A percentile compares a stretch with the other conserved stretches of the same genome.
Evolutionary conservation across 2,113 vertebrate genomes (phyloP).

Genomic region (Rhombomys opimus): DNA sequence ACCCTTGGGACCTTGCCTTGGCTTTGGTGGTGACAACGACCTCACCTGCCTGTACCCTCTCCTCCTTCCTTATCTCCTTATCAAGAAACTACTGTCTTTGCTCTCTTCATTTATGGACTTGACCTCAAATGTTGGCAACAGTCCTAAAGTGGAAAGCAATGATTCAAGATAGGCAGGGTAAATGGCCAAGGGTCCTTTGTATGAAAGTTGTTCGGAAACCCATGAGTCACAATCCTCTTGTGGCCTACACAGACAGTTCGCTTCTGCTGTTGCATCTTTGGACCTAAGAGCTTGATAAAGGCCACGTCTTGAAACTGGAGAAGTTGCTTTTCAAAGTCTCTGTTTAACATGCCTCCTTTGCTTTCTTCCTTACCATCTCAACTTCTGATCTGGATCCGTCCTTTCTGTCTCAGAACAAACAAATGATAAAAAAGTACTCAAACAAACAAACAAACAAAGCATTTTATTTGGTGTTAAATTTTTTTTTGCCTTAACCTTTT

Average conservation of each 20-base stretch:
- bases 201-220: conserved; percentile 9
- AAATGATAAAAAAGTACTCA: not conserved
- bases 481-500: not conserved
- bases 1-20: not conserved
- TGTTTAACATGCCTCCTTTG: not conserved
- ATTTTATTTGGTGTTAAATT: not conserved
- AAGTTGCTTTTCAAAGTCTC: not conserved
- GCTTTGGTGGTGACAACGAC: not conserved
- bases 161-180: conserved; percentile 8
- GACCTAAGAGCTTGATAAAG: not conserved
- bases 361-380: not conserved
- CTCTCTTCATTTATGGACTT: conserved; percentile 54
- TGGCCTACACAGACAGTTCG: not conserved
- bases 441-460: not conserved
- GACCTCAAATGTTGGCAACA: conserved; percentile 55
- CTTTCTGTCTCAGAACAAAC: not conserved
- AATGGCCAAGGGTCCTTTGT: conserved; percentile 29
- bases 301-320: conserved; percentile 2
- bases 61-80: conserved; percentile 62
- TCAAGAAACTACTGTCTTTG: conserved; percentile 65
- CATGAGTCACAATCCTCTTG: not conserved
- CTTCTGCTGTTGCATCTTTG: not conserved
- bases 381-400: not conserved
- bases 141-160: conserved; percentile 31
- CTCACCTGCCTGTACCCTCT: not conserved